These are phyloP conservation scores for Dermatemys mawii DNA, from an alignment of 2,113 vertebrate genomes.

Conservation along the genomic window DNA sequence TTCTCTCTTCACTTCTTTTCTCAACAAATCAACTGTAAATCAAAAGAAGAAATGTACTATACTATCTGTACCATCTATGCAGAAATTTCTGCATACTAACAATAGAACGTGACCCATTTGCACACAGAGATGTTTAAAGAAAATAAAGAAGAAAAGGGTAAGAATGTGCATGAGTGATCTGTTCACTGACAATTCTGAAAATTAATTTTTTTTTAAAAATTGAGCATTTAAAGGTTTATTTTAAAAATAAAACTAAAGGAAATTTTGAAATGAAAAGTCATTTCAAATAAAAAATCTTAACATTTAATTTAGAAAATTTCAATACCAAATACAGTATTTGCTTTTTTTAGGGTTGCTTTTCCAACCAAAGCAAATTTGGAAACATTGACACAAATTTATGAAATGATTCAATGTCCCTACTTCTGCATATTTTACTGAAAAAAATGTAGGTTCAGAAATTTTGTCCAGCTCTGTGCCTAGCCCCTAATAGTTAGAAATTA, in stretches of 20 bases:
- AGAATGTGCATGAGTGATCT: accelerated
- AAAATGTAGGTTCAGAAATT: not conserved
- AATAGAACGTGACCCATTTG: not conserved
- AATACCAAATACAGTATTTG: not conserved
- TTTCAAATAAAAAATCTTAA: not conserved
- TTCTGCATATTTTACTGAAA: not conserved
- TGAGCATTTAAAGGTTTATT: not conserved
- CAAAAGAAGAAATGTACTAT: not conserved
- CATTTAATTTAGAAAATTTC: not conserved
- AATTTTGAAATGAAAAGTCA: not conserved
- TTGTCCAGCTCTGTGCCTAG: not conserved
- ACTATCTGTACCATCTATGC: too few species aligned
- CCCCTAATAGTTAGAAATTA: not conserved
- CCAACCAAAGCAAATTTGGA: not conserved
- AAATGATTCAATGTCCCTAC: not conserved
- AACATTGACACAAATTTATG: not conserved
- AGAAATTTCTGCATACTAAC: not conserved
- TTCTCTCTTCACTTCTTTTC: not conserved
- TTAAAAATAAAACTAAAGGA: not conserved
- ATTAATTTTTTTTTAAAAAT: too few species aligned
- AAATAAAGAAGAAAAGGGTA: accelerated
- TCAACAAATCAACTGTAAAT: not conserved
- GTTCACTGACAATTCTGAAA: not conserved
- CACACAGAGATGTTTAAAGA: not conserved
- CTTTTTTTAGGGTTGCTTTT: not conserved